A percentile compares a stretch with the other conserved stretches of the same genome.
These are phyloP conservation scores for Malachius bipustulatus DNA, from an alignment of 2,888 invertebrate genomes.

Conservation along the genomic window DNA sequence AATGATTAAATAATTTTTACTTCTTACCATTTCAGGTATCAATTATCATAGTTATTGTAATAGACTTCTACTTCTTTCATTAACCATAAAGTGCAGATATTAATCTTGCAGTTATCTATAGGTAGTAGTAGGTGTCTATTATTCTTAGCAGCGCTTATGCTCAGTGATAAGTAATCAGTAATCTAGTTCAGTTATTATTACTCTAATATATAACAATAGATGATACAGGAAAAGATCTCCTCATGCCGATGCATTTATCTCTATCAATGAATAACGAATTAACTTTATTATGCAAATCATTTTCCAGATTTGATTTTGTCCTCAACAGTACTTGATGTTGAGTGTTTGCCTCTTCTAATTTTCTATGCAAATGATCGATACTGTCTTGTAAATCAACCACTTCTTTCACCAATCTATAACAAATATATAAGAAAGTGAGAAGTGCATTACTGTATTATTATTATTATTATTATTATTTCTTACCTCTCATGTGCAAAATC, in stretches of 20 bases:
- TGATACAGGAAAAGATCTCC: constrained; percentile 87
- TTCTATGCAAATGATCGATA: constrained; percentile 66
- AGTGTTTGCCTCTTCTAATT: constrained; percentile 72
- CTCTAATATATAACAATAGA: too few species aligned
- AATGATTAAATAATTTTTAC: too few species aligned
- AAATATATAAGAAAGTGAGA: constrained; percentile 2
- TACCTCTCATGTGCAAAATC: constrained; percentile 74
- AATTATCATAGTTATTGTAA: too few species aligned
- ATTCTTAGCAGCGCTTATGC: too few species aligned
- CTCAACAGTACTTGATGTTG: constrained; percentile 77
- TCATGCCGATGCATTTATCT: constrained; percentile 86
- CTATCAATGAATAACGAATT: constrained; percentile 87
- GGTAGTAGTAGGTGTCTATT: too few species aligned
- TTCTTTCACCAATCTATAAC: constrained; percentile 65
- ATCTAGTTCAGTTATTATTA: too few species aligned
- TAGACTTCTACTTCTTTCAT: too few species aligned
- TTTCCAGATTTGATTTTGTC: constrained; percentile 72
- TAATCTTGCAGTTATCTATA: too few species aligned
- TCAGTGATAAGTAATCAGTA: too few species aligned
- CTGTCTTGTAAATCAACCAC: constrained; percentile 75
- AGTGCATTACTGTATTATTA: neutral
- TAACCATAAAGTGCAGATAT: too few species aligned
- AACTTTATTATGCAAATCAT: constrained; percentile 74
- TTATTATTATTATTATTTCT: too few species aligned
- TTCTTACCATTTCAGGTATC: too few species aligned